Conservation (phyloP, 2,888 invertebrate genomes). For the Achlya flavicornis region DNA sequence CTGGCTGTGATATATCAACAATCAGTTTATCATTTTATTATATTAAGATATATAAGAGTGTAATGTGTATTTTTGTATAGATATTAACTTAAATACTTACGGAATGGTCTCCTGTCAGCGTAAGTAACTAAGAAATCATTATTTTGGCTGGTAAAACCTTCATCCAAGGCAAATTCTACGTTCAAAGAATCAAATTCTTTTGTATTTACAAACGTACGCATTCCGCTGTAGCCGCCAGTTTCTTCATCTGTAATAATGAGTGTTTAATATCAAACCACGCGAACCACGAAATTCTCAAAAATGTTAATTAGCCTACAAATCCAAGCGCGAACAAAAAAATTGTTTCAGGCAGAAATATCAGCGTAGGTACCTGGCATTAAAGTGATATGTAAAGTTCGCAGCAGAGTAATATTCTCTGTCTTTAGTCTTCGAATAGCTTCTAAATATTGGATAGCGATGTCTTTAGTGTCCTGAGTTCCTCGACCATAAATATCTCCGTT, state of each 20-base stretch:
- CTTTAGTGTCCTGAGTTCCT: constrained; percentile 93
- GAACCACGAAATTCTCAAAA: neutral
- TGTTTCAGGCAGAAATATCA: constrained; percentile 31
- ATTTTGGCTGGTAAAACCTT: constrained; percentile 86
- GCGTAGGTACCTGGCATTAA: constrained; percentile 61
- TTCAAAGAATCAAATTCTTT: constrained; percentile 89
- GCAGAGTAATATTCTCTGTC: constrained; percentile 48
- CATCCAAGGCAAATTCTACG: constrained; percentile 93
- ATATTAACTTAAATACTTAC: constrained; percentile 80
- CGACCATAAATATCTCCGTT: constrained; percentile 93
- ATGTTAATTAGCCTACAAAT: too few species aligned
- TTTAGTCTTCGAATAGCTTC: constrained; percentile 61
- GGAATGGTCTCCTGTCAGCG: constrained; percentile 90
- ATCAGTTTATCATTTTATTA: too few species aligned
- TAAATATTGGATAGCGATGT: constrained; percentile 69
- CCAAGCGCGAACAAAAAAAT: too few species aligned
- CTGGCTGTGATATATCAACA: too few species aligned
- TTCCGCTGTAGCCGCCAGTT: constrained; percentile 90
- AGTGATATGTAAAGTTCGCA: constrained; percentile 63
- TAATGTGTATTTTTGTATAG: too few species aligned
- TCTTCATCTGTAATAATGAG: constrained; percentile 87
- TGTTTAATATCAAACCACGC: neutral
- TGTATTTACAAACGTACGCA: constrained; percentile 87
- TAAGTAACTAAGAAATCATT: constrained; percentile 85
- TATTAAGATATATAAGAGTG: too few species aligned